Evolutionary conservation across 2,888 invertebrate species (phyloP).

Genomic region (Apeira syringaria): DNA sequence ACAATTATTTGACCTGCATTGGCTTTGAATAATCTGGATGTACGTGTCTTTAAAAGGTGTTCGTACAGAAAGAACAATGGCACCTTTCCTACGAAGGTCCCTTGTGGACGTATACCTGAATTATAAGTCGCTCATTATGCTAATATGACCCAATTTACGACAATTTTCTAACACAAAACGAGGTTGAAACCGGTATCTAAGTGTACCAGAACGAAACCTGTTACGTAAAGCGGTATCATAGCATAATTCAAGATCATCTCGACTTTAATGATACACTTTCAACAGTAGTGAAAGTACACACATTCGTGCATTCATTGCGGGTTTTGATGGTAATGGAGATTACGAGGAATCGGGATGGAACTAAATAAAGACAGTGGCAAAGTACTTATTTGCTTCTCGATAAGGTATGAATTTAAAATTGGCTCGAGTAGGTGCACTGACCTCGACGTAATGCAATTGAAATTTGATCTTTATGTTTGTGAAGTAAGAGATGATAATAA

Average conservation of each 20-base stretch:
- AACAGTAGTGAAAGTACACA: conserved; percentile 29
- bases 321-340: conserved; percentile 16
- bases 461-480: conserved; percentile 41
- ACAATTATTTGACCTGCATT: too few species aligned
- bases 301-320: conserved; percentile 12
- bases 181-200: conserved; percentile 32
- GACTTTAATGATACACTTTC: conserved; percentile 24
- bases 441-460: conserved; percentile 42
- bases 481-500: conserved; percentile 44
- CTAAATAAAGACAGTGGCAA: conserved; percentile 15
- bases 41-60: conserved; percentile 1
- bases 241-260: conserved; percentile 28
- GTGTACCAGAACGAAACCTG: conserved; percentile 35
- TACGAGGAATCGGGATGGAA: conserved; percentile 13
- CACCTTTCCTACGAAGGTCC: conserved; percentile 38
- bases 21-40: neutral
- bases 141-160: conserved; percentile 50
- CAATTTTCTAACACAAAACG: conserved; percentile 46
- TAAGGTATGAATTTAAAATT: conserved; percentile 34
- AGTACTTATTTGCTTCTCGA: conserved; percentile 36
- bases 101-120: conserved; percentile 43
- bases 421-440: conserved; percentile 54
- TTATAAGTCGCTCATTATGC: conserved; percentile 47
- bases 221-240: conserved; percentile 36
- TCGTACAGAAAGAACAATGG: conserved; percentile 26